These are phyloP conservation scores for Caenorhabditis sp. DNA, from an alignment of 2,888 invertebrate species.

Conservation along the genomic window DNA sequence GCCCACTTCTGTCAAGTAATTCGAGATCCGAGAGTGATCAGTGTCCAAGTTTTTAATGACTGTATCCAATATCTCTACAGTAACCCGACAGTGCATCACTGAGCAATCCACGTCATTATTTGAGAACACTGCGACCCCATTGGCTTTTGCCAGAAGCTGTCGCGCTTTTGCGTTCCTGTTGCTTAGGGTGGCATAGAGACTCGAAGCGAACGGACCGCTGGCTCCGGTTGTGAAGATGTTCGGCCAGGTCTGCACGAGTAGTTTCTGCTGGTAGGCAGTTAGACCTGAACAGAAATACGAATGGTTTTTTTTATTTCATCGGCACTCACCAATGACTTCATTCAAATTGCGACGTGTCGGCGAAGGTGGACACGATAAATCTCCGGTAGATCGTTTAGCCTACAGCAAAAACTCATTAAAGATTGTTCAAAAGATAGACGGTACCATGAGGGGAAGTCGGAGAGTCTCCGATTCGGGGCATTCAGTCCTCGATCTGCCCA, in stretches of 20 bases:
- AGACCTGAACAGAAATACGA: conserved; percentile 66
- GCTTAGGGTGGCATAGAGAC: conserved; percentile 71
- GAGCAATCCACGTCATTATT: conserved; percentile 75
- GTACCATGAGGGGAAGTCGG: conserved; percentile 52
- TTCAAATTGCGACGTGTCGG: conserved; percentile 59
- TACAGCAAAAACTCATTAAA: conserved; percentile 27
- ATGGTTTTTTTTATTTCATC: no score
- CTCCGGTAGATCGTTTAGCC: conserved; percentile 53
- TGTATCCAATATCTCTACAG: conserved; percentile 76
- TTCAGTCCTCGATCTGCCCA: conserved; percentile 76
- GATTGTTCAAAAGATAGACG: conserved; percentile 3
- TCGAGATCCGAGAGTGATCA: conserved; percentile 70
- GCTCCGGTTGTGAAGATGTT: conserved; percentile 79
- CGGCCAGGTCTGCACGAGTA: conserved; percentile 79
- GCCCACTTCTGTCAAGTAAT: conserved; percentile 75
- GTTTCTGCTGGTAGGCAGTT: conserved; percentile 76
- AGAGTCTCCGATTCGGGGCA: conserved; percentile 63
- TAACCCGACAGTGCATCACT: conserved; percentile 74
- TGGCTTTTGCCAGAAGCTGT: conserved; percentile 77
- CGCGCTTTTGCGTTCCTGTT: conserved; percentile 74
- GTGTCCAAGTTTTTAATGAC: conserved; percentile 73
- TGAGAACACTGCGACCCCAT: conserved; percentile 78
- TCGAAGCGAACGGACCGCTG: conserved; percentile 74
- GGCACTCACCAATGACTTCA: conserved; percentile 56
- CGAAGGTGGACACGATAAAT: conserved; percentile 65